Conservation (phyloP, 2,113 vertebrate species). For the Meles meles region DNA sequence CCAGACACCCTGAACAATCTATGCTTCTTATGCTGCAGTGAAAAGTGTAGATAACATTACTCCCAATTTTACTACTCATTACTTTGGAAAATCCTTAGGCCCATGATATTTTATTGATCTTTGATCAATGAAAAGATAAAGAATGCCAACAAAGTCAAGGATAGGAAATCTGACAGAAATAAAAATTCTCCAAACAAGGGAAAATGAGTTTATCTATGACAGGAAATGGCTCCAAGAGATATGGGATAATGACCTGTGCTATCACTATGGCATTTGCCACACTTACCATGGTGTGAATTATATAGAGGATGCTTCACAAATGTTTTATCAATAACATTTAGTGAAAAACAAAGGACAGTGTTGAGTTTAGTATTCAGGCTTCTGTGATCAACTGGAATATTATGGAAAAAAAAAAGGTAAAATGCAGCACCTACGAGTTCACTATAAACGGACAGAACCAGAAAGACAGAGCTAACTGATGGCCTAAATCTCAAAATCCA, state of each 20-base stretch:
- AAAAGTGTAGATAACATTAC: not conserved
- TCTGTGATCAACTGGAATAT: not conserved
- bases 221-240: not conserved
- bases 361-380: not conserved
- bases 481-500: not conserved
- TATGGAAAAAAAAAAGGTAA: not conserved
- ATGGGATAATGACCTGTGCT: rapidly evolving
- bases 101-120: not conserved
- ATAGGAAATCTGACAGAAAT: not conserved
- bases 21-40: not conserved
- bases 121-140: not conserved
- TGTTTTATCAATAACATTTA: not conserved
- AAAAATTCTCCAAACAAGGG: not conserved
- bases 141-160: not conserved
- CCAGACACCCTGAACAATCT: not conserved
- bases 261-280: not conserved
- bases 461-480: not conserved
- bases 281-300: not conserved
- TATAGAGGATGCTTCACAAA: not conserved
- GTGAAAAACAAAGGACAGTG: not conserved
- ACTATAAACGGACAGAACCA: not conserved
- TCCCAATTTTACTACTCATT: not conserved
- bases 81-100: not conserved
- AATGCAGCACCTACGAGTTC: not conserved
- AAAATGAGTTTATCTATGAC: not conserved